These are phyloP conservation scores for Phalacrocorax pelagicus DNA, from an alignment of 2,113 vertebrate species.

Conservation along the genomic window DNA sequence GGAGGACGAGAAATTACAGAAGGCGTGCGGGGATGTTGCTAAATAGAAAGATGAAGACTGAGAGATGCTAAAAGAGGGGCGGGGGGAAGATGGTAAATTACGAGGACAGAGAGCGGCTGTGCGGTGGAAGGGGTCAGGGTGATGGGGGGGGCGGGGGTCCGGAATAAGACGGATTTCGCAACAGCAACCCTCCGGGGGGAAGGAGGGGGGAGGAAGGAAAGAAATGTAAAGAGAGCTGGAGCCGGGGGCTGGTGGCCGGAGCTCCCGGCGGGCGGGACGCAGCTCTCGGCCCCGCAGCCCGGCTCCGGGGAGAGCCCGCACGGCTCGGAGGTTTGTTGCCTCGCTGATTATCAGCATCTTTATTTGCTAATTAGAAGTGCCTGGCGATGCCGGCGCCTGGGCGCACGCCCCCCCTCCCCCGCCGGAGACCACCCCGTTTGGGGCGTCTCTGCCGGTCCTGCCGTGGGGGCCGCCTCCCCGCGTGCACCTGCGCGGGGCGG, in stretches of 20 bases:
- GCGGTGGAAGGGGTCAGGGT: background rate
- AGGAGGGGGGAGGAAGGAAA: background rate
- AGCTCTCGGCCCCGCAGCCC: background rate
- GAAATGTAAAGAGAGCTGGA: background rate
- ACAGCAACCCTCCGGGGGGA: rapidly evolving
- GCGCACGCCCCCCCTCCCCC: background rate
- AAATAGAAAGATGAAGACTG: background rate
- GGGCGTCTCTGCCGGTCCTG: background rate
- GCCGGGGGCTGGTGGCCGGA: background rate
- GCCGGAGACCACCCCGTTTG: background rate
- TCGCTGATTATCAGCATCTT: background rate
- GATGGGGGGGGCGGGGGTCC: background rate
- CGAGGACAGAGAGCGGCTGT: background rate
- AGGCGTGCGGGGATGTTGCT: background rate
- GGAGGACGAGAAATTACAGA: background rate
- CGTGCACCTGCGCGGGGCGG: background rate
- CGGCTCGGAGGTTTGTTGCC: background rate
- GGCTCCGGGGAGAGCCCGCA: background rate
- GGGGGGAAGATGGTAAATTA: background rate
- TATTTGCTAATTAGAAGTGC: background rate
- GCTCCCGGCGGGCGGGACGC: background rate
- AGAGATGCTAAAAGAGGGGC: background rate
- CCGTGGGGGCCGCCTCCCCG: background rate
- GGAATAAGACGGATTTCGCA: background rate
- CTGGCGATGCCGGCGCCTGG: background rate